phyloP scores from a whole-genome alignment of 2,888 invertebrate genomes.

The Andrena haemorrhoa region DNA sequence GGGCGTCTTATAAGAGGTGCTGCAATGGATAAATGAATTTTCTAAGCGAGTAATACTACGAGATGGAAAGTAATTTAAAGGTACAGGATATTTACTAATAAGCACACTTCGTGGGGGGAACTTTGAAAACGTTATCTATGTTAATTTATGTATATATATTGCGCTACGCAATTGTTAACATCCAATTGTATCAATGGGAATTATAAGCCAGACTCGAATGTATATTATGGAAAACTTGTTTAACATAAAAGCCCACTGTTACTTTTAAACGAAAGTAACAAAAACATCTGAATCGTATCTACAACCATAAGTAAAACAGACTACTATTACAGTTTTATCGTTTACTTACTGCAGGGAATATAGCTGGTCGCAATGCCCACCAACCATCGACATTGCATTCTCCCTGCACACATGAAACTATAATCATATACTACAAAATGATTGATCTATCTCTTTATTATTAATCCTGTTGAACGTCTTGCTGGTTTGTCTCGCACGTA shows the following conservation, averaged over 20 bases:
- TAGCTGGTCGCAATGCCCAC: slow-evolving; percentile 85
- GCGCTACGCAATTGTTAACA: slow-evolving; percentile 32
- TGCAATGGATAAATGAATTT: slow-evolving; percentile 27
- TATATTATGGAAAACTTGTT: slow-evolving; percentile 14
- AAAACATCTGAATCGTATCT: slow-evolving; percentile 44
- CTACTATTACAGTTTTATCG: slow-evolving; percentile 70
- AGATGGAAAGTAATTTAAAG: slow-evolving; percentile 16
- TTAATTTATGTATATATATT: slow-evolving; percentile 17
- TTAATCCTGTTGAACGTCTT: slow-evolving; percentile 16
- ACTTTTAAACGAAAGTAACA: slow-evolving; percentile 38
- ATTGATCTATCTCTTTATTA: slow-evolving; percentile 53
- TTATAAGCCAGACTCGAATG: slow-evolving; percentile 20
- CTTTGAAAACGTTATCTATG: neutral
- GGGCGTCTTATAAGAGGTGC: slow-evolving; percentile 5
- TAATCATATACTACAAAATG: slow-evolving; percentile 77
- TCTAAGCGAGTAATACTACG: slow-evolving; percentile 7
- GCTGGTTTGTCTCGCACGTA: slow-evolving; percentile 1
- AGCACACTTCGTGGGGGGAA: slow-evolving; percentile 13
- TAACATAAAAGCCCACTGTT: slow-evolving; percentile 16
- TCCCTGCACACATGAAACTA: slow-evolving; percentile 84
- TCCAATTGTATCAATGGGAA: neutral
- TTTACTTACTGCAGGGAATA: slow-evolving; percentile 85
- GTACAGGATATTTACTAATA: slow-evolving; percentile 34
- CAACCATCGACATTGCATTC: slow-evolving; percentile 85
- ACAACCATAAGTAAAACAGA: slow-evolving; percentile 55